Conservation (phyloP, 1,140 invertebrate species). For the Pentalonia nigronervosa region DNA sequence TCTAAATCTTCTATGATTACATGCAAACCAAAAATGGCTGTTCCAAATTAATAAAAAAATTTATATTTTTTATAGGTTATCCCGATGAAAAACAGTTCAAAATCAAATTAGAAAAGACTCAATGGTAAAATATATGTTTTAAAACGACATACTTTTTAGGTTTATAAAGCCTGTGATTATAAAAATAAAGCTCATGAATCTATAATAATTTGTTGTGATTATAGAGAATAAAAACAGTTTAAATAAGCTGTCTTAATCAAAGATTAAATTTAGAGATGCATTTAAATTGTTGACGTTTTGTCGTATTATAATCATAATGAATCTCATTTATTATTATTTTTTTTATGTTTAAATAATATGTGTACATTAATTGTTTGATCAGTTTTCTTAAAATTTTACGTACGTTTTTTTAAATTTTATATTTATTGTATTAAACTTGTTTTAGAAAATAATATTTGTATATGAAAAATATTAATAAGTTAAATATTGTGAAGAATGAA, state of each 20-base stretch:
- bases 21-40: too few species aligned
- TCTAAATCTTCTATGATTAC: too few species aligned
- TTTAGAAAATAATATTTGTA: constrained; percentile 37
- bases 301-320: background rate
- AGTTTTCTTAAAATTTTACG: constrained; percentile 24
- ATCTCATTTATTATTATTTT: constrained; percentile 19
- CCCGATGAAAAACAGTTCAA: constrained; percentile 24
- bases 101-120: constrained; percentile 8
- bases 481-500: background rate
- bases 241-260: background rate
- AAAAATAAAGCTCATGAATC: background rate
- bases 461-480: constrained; percentile 1
- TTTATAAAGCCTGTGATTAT: constrained; percentile 36
- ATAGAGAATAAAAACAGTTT: background rate
- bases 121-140: background rate
- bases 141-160: background rate
- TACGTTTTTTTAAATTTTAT: constrained; percentile 29
- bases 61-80: background rate
- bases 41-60: too few species aligned
- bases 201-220: background rate
- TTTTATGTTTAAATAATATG: background rate
- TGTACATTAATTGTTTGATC: constrained; percentile 8
- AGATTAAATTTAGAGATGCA: background rate
- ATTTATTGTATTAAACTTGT: background rate
- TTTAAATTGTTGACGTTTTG: background rate